Conservation (phyloP, 2,797 vertebrate species). For the Thamnophis elegans region DNA sequence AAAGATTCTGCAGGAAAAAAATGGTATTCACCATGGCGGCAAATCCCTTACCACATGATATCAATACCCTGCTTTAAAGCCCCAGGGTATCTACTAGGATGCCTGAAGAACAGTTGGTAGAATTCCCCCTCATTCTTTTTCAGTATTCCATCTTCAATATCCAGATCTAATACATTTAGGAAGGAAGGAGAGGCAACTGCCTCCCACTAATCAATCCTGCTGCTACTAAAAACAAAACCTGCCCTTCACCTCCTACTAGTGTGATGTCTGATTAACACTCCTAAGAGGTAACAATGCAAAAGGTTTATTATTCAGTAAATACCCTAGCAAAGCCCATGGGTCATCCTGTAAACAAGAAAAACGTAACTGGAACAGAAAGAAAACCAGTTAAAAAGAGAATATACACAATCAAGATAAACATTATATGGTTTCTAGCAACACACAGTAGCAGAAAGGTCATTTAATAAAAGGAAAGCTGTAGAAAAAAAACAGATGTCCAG, state of each 20-base stretch:
- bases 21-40: not conserved
- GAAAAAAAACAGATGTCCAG: not conserved
- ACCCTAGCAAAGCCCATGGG: not conserved
- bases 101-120: not conserved
- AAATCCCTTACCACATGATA: constrained; percentile 18
- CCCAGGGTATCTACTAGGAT: not conserved
- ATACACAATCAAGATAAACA: not conserved
- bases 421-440: not conserved
- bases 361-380: not conserved
- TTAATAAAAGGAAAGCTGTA: not conserved
- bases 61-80: not conserved
- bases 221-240: not conserved
- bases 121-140: constrained; percentile 21
- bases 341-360: not conserved
- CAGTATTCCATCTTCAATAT: constrained; percentile 1
- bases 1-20: not conserved
- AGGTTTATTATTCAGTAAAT: constrained; percentile 8
- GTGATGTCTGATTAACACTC: constrained; percentile 31
- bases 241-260: constrained; percentile 16
- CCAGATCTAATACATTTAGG: not conserved
- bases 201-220: not conserved
- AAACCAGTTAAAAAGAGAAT: not conserved
- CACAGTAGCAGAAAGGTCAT: not conserved
- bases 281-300: constrained; percentile 31
- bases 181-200: not conserved